Evolutionary conservation across 2,888 invertebrate genomes (phyloP).

Genomic region (Melinaea menophilus): DNA sequence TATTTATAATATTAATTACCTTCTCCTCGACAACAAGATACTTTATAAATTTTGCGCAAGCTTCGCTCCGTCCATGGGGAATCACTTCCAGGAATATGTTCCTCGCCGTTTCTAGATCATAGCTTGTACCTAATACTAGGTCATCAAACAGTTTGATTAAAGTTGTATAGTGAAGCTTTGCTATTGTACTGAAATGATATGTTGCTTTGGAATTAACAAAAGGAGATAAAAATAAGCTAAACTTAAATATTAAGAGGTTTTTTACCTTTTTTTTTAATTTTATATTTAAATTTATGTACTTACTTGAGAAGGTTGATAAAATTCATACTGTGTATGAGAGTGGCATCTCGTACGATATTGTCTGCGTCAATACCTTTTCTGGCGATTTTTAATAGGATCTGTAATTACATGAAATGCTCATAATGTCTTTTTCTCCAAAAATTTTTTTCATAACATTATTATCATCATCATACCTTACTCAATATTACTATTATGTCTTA

Average conservation of each 20-base stretch:
- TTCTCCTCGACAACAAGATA: conserved; percentile 79
- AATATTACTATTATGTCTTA: neutral
- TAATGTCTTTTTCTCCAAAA: neutral
- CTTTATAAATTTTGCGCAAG: conserved; percentile 80
- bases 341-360: conserved; percentile 62
- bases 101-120: conserved; percentile 84
- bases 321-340: conserved; percentile 61
- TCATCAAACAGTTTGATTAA: conserved; percentile 73
- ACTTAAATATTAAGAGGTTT: too few relatives aligned
- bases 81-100: conserved; percentile 85
- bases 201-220: too few relatives aligned
- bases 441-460: neutral
- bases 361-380: conserved; percentile 65
- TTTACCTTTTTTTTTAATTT: neutral
- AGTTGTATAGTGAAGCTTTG: conserved; percentile 55
- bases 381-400: conserved; percentile 63
- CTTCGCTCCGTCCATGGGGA: conserved; percentile 82
- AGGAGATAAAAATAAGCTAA: too few relatives aligned
- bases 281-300: conserved; percentile 35
- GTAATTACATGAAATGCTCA: conserved; percentile 25
- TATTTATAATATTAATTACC: conserved; percentile 37
- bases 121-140: conserved; percentile 83
- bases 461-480: neutral
- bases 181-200: conserved; percentile 53
- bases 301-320: conserved; percentile 64